Evolutionary conservation across 2,888 invertebrate genomes (phyloP), one percentile per base, ranked within the genome.

Genomic region (Morpho achilles): DNA sequence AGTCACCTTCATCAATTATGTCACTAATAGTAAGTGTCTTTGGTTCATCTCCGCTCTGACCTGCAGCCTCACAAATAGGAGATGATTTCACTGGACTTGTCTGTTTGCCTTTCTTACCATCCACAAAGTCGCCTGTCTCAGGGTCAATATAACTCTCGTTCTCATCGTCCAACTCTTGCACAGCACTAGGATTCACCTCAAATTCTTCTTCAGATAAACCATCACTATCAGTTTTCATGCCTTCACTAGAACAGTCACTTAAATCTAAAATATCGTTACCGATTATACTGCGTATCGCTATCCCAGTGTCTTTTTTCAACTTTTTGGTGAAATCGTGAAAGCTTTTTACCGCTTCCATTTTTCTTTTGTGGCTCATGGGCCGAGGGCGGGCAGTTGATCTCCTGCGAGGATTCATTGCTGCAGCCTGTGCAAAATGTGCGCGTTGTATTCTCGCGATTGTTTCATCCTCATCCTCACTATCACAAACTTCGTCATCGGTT

Each of bases 321-420:
- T 87, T 91, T 72, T 91, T 91, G 7, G 91, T 91, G 67, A 91
- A 91, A 68, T 91, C 79, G 66, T 91, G 91, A 66, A 91, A 91
- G 64, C 76, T 84, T 76, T 84, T 90, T 7, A 91, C 89, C 41
- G 91, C 91, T 80, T 91, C 91, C 77, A 90, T 77, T 75, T 91
- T 91, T 60, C 91, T 75, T 71, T 91, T 91, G 58, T 89, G 84
- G 74, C 87, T 90, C 85, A 91, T 86, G 32, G 82, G 85, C 51
- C 82, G 78, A 22, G 82, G 79, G 41, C 83, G 82, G 23, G 86
- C 78, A 50, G 81, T 74, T 8, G 85, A 70, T 51, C 83, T 82
- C 61, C 80, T 81, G 10, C 86, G 83, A 59, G 81, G 74, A 65
- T 74, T 86, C 87, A 85, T 87, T 52, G 90, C 88, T 8, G 90